A percentile compares a stretch with the other conserved stretches of the same genome.
phyloP scores from a whole-genome alignment of 2,797 vertebrate species.

The Alfaro cultratus region DNA sequence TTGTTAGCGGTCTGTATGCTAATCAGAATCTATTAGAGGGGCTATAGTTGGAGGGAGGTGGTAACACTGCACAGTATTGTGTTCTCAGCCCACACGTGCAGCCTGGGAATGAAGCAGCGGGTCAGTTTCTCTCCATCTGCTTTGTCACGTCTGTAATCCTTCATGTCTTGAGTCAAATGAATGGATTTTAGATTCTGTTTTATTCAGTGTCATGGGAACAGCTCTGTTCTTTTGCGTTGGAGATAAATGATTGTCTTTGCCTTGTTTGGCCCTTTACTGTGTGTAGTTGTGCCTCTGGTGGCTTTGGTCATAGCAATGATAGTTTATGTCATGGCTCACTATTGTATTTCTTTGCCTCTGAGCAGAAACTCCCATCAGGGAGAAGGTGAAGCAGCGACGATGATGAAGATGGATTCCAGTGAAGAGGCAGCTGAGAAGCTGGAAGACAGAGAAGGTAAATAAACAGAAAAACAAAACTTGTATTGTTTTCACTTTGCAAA shows the following conservation, averaged over 20 bases:
- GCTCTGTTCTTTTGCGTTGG: constrained; percentile 31
- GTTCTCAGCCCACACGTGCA: constrained; percentile 69
- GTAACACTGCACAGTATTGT: constrained; percentile 76
- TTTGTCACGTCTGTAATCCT: constrained; percentile 42
- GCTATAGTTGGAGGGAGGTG: constrained; percentile 58
- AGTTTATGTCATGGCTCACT: constrained; percentile 66
- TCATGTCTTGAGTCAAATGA: constrained; percentile 30
- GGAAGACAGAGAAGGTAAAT: constrained; percentile 87
- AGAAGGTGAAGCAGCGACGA: constrained; percentile 46
- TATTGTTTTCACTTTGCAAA: background rate
- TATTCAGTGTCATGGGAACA: constrained; percentile 52
- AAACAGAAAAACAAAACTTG: constrained; percentile 30
- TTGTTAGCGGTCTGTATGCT: constrained; percentile 70
- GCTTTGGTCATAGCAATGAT: constrained; percentile 52
- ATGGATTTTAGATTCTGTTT: constrained; percentile 32
- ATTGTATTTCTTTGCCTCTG: constrained; percentile 65
- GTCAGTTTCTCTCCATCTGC: constrained; percentile 47
- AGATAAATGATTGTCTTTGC: constrained; percentile 67
- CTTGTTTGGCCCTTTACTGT: constrained; percentile 64
- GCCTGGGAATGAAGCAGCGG: constrained; percentile 64
- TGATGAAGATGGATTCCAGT: constrained; percentile 74
- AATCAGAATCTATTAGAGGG: constrained; percentile 66
- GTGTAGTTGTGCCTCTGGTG: constrained; percentile 58
- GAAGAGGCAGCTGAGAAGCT: constrained; percentile 71
- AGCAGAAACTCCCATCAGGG: constrained; percentile 62